Evolutionary conservation across 2,888 invertebrate species (phyloP).

Genomic region (Dynastes tityus): DNA sequence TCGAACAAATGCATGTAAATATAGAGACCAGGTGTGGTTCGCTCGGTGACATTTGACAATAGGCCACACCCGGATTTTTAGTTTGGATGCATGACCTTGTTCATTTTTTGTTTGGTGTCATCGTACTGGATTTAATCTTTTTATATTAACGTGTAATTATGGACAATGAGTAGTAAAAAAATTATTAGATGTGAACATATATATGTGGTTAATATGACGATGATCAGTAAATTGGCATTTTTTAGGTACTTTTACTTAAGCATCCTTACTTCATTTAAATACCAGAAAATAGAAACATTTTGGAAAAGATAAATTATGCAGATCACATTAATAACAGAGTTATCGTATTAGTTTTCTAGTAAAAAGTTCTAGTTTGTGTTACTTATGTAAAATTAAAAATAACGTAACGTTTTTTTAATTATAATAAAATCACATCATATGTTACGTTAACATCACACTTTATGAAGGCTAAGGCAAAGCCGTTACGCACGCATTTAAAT

Average conservation of each 20-base stretch:
- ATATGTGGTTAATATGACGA: neutral
- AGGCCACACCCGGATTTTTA: constrained; percentile 47
- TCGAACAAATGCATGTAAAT: constrained; percentile 24
- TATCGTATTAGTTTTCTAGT: too few relatives aligned
- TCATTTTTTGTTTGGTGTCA: constrained; percentile 38
- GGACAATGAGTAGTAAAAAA: neutral
- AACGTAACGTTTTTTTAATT: neutral
- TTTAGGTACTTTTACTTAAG: too few relatives aligned
- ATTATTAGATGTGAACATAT: neutral
- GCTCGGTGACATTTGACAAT: constrained; percentile 54
- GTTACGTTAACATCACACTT: neutral
- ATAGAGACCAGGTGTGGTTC: constrained; percentile 49
- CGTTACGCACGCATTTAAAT: neutral
- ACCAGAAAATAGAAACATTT: neutral
- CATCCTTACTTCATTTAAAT: neutral
- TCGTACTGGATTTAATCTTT: neutral
- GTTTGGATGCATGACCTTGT: constrained; percentile 51
- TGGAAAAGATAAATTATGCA: neutral
- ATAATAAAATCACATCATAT: neutral
- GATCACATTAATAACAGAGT: too few relatives aligned
- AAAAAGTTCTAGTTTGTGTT: neutral
- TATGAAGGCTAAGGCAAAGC: constrained; percentile 5
- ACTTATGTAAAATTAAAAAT: neutral
- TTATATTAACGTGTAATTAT: neutral
- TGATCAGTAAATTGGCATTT: neutral